These are phyloP conservation scores for Eilema caniola DNA, from an alignment of 2,888 invertebrate genomes.

Conservation along the genomic window DNA sequence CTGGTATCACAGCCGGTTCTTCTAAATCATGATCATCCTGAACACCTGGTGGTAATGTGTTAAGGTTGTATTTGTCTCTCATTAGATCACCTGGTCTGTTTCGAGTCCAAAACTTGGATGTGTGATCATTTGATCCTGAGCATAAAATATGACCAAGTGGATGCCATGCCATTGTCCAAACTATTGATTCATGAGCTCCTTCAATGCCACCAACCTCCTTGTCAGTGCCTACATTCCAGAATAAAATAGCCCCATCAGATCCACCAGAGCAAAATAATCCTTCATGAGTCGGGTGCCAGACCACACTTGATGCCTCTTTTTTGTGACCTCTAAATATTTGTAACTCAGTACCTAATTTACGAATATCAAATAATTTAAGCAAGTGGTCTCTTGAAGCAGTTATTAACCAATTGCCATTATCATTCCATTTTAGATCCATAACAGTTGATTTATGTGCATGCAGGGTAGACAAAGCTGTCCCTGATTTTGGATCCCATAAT, in stretches of 20 bases:
- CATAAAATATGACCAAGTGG: constrained; percentile 99
- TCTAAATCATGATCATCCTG: constrained; percentile 87
- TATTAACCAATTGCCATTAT: constrained; percentile 99
- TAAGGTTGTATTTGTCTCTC: constrained; percentile 99
- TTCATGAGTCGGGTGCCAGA: constrained; percentile 99
- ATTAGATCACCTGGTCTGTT: constrained; percentile 99
- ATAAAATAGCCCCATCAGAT: constrained; percentile 99
- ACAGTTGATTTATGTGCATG: constrained; percentile 99
- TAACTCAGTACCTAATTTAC: constrained; percentile 97
- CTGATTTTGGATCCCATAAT: constrained; percentile 99
- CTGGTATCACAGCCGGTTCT: constrained; percentile 95
- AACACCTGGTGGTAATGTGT: constrained; percentile 94
- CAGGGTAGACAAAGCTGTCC: constrained; percentile 97
- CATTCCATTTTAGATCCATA: constrained; percentile 99
- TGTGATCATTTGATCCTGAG: constrained; percentile 99
- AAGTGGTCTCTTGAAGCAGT: constrained; percentile 99
- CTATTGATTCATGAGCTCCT: constrained; percentile 99
- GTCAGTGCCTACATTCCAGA: constrained; percentile 99
- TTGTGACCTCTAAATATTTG: constrained; percentile 99
- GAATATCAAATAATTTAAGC: constrained; percentile 98
- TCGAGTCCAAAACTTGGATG: constrained; percentile 99
- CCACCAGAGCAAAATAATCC: constrained; percentile 99
- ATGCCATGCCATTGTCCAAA: constrained; percentile 99
- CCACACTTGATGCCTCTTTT: constrained; percentile 98
- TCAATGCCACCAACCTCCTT: constrained; percentile 99